Conservation (phyloP, 1,140 invertebrate genomes). For the Aricia agestis region DNA sequence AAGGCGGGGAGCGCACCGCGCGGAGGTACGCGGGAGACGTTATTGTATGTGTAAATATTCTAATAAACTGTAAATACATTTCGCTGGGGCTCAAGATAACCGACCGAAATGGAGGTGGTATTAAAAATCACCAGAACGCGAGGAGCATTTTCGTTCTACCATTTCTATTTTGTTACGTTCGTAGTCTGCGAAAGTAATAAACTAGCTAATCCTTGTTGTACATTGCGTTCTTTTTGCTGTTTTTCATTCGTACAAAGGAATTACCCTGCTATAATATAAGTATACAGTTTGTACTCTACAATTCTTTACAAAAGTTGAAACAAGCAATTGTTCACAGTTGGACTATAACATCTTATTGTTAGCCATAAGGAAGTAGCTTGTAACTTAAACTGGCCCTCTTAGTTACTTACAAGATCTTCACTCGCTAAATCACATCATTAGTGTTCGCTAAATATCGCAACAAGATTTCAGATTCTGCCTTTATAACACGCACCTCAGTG, state of each 20-base stretch:
- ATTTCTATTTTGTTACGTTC: neutral
- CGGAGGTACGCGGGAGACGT: conserved; percentile 13
- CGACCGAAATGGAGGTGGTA: neutral
- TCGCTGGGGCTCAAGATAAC: neutral
- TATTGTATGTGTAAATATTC: conserved; percentile 18
- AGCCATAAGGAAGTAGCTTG: conserved; percentile 3
- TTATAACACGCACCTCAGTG: no score
- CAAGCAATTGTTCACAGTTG: neutral
- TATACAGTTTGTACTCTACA: neutral
- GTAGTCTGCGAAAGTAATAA: neutral
- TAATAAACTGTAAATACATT: neutral
- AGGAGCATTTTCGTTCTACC: neutral
- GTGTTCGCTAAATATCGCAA: no score
- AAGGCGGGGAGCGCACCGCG: conserved; percentile 29
- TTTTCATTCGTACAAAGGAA: neutral
- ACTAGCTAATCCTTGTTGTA: neutral
- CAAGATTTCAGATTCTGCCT: no score
- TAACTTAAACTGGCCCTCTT: neutral
- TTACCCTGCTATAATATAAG: neutral
- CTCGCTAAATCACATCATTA: neutral
- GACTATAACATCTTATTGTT: conserved; percentile 4
- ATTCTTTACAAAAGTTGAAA: conserved; percentile 8
- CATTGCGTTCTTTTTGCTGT: neutral
- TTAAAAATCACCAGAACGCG: neutral
- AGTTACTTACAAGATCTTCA: neutral